Conservation (phyloP, 2,797 vertebrate species). For the Pitangus sulphuratus region DNA sequence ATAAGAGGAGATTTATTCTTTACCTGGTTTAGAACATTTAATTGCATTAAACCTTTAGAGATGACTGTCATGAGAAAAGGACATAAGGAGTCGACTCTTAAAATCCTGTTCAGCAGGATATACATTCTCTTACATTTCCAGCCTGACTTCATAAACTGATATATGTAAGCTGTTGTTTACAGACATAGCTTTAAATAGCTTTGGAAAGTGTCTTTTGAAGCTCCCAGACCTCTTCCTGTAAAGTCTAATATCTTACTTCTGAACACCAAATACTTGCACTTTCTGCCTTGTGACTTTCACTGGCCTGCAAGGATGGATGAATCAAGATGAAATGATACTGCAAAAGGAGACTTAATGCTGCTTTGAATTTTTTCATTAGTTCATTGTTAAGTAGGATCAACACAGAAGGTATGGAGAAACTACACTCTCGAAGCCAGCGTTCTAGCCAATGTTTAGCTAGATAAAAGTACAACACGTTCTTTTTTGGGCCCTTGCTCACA, state of each 20-base stretch:
- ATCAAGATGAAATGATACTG: neutral
- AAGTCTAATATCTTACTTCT: neutral
- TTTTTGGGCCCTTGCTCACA: neutral
- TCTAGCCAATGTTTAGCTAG: neutral
- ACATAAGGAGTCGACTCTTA: accelerated
- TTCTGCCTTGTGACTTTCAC: neutral
- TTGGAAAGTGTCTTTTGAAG: neutral
- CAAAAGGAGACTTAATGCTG: neutral
- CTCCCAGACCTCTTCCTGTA: neutral
- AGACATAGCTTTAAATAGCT: neutral
- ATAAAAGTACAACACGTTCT: neutral
- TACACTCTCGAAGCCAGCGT: neutral
- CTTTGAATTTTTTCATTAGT: neutral
- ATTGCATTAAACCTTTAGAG: neutral
- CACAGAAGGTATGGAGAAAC: neutral
- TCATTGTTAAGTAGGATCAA: neutral
- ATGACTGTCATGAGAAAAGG: neutral
- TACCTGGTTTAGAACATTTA: neutral
- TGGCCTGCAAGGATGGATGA: neutral
- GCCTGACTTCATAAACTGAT: neutral
- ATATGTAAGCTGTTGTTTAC: neutral
- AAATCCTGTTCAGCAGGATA: neutral
- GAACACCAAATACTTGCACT: neutral
- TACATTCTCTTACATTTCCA: neutral
- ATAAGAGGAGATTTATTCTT: neutral